Conservation (phyloP, 2,888 invertebrate genomes). For the Heliconius aoede region DNA sequence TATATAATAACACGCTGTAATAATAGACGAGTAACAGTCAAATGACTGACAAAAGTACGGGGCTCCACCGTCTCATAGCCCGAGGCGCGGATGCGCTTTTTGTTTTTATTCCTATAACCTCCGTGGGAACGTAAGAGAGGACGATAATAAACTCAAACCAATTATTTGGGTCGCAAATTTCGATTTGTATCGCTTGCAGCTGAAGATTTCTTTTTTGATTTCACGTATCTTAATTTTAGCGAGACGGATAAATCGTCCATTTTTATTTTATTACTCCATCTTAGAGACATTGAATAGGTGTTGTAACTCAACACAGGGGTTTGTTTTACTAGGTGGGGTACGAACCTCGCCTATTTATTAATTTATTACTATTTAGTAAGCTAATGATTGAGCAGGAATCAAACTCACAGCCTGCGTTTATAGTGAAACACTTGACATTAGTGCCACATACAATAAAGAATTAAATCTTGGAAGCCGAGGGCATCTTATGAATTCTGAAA, state of each 20-base stretch:
- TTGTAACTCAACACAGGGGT: not conserved
- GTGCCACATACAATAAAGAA: constrained; percentile 30
- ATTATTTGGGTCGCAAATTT: constrained; percentile 66
- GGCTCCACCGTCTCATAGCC: constrained; percentile 70
- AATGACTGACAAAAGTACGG: constrained; percentile 71
- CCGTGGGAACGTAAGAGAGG: constrained; percentile 74
- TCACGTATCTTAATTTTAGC: not conserved
- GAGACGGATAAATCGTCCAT: too few relatives aligned
- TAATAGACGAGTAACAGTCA: constrained; percentile 74
- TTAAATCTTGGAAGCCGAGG: constrained; percentile 51
- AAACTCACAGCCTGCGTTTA: not conserved
- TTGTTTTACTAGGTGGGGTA: not conserved
- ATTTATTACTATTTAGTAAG: too few relatives aligned
- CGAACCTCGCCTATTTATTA: too few relatives aligned
- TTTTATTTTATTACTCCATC: not conserved
- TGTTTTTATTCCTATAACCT: constrained; percentile 50
- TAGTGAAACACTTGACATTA: not conserved
- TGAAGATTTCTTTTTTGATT: not conserved
- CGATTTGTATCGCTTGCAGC: constrained; percentile 58
- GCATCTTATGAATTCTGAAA: constrained; percentile 54
- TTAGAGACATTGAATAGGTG: not conserved
- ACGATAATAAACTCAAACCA: constrained; percentile 54
- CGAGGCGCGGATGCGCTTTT: constrained; percentile 71
- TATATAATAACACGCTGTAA: constrained; percentile 65
- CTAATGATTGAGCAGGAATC: not conserved